phyloP scores from a whole-genome alignment of 2,113 vertebrate species.

The Archocentrus centrarchus region DNA sequence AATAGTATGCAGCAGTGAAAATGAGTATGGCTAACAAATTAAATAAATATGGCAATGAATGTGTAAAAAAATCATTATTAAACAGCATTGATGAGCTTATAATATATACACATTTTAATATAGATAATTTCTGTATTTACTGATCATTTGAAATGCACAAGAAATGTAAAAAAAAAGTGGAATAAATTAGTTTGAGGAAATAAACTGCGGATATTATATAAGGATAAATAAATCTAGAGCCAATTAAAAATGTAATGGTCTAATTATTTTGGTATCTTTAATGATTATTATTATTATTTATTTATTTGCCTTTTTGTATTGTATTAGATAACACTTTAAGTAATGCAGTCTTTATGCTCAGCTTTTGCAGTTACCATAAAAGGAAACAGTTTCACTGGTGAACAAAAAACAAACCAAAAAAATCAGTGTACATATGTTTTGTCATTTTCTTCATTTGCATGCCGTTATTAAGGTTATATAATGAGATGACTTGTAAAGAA shows the following conservation, averaged over 20 bases:
- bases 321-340: background rate
- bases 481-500: background rate
- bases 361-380: conserved; percentile 2
- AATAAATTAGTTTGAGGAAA: background rate
- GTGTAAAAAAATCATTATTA: background rate
- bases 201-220: background rate
- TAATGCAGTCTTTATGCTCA: background rate
- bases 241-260: background rate
- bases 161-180: background rate
- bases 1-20: background rate
- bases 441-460: background rate
- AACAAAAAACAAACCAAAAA: background rate
- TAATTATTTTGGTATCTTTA: background rate
- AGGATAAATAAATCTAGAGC: background rate
- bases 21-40: background rate
- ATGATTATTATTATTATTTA: background rate
- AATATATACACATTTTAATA: background rate
- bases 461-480: background rate
- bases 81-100: background rate
- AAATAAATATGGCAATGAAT: background rate
- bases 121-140: background rate
- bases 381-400: background rate
- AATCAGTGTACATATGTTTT: background rate
- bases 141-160: background rate
- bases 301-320: background rate